phyloP scores from a whole-genome alignment of 64 coral and sea anemone species.

The Stichodactyla helianthus region DNA sequence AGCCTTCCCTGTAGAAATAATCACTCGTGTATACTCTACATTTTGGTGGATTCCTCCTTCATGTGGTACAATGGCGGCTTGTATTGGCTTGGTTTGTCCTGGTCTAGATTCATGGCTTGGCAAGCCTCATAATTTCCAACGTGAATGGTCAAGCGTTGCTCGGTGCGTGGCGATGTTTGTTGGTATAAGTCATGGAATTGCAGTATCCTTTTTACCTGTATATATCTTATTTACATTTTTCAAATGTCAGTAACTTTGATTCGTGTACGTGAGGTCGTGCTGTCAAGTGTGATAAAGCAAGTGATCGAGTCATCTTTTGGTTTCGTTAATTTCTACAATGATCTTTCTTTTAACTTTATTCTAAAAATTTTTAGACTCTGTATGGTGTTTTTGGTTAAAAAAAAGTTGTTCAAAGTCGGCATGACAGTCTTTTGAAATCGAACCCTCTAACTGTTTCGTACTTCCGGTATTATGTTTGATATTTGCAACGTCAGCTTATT shows the following conservation, averaged over 20 bases:
- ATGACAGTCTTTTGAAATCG: background rate
- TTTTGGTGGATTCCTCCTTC: constrained; percentile 91
- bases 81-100: constrained; percentile 78
- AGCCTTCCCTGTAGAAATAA: constrained; percentile 60
- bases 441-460: background rate
- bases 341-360: background rate
- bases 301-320: background rate
- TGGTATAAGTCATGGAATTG: constrained; percentile 83
- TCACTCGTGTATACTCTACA: constrained; percentile 61
- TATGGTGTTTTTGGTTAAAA: background rate
- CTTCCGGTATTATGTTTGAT: background rate
- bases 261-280: background rate
- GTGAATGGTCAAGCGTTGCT: constrained; percentile 89
- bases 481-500: background rate
- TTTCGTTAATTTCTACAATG: background rate
- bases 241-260: background rate
- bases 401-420: background rate
- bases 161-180: constrained; percentile 87
- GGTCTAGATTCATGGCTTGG: constrained; percentile 76
- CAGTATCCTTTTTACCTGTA: constrained; percentile 67
- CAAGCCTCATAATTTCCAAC: constrained; percentile 79
- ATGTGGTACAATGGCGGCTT: constrained; percentile 70
- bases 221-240: background rate
- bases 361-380: background rate
- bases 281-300: background rate